A percentile compares a stretch with the other conserved stretches of the same genome.
Evolutionary conservation across 2,888 invertebrate genomes (phyloP).

Genomic region (Philonicus albiceps): DNA sequence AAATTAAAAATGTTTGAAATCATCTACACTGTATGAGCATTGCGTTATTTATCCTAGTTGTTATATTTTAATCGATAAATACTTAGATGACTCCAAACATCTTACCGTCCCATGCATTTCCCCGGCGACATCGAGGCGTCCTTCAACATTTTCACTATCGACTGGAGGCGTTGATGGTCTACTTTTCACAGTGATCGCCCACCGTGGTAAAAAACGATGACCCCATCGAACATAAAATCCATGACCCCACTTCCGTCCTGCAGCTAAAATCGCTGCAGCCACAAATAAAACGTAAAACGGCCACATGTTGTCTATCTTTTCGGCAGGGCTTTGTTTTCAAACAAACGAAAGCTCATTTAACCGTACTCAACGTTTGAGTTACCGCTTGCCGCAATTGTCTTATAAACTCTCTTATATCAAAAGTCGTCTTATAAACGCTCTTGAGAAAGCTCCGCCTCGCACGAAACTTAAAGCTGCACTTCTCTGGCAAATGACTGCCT

Average conservation of each 20-base stretch:
- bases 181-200: conserved; percentile 55
- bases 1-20: no score
- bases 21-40: no score
- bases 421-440: not conserved
- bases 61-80: not conserved
- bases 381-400: not conserved
- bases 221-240: conserved; percentile 60
- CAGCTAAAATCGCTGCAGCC: conserved; percentile 53
- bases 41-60: not conserved
- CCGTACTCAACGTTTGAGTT: not conserved
- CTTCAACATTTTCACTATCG: conserved; percentile 59
- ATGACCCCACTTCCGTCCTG: conserved; percentile 60
- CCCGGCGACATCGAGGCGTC: conserved; percentile 58
- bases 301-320: conserved; percentile 53
- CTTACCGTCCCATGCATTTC: conserved; percentile 63
- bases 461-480: not conserved
- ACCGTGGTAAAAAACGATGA: conserved; percentile 50
- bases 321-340: not conserved
- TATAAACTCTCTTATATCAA: not conserved
- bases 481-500: not conserved
- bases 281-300: conserved; percentile 51
- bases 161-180: conserved; percentile 60
- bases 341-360: not conserved
- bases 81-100: conserved; percentile 10
- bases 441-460: not conserved